phyloP scores from a whole-genome alignment of 2,797 vertebrate genomes.

The Silurus lanzhouensis region DNA sequence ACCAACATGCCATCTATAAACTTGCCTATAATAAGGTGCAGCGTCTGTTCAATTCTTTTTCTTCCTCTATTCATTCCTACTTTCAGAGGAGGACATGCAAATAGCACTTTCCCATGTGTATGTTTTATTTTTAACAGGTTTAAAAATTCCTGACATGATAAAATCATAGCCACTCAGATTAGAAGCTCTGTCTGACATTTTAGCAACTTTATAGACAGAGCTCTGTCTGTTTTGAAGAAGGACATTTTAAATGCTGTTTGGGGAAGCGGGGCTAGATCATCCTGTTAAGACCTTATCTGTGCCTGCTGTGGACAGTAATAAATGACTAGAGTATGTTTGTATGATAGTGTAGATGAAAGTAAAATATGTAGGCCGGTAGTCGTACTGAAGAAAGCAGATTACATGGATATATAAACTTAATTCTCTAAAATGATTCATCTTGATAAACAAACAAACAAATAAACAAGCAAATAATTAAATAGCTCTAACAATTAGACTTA shows the following conservation, averaged over 20 bases:
- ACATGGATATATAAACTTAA: not conserved
- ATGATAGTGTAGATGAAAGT: slow-evolving; percentile 35
- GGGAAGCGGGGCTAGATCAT: slow-evolving; percentile 29
- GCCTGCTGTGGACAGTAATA: slow-evolving; percentile 19
- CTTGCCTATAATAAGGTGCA: slow-evolving; percentile 14
- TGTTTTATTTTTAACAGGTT: not conserved
- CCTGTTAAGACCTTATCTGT: slow-evolving; percentile 51
- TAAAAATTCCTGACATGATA: not conserved
- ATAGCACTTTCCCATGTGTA: not conserved
- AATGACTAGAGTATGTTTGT: slow-evolving; percentile 38
- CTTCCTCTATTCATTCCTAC: not conserved
- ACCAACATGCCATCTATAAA: not conserved
- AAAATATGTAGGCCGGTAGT: not conserved
- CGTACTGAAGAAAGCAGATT: not conserved
- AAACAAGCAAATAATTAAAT: not conserved
- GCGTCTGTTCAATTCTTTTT: slow-evolving; percentile 33
- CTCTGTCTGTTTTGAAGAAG: slow-evolving; percentile 16
- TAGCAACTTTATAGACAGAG: slow-evolving; percentile 4
- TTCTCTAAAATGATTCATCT: not conserved
- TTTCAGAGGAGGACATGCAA: not conserved
- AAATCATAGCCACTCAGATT: slow-evolving; percentile 13
- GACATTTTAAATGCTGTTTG: slow-evolving; percentile 21
- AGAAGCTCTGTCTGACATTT: slow-evolving; percentile 28
- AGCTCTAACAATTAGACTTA: not conserved
- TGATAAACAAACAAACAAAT: not conserved